Conservation (phyloP, 2,797 vertebrate species). For the Eospalax fontanierii region DNA sequence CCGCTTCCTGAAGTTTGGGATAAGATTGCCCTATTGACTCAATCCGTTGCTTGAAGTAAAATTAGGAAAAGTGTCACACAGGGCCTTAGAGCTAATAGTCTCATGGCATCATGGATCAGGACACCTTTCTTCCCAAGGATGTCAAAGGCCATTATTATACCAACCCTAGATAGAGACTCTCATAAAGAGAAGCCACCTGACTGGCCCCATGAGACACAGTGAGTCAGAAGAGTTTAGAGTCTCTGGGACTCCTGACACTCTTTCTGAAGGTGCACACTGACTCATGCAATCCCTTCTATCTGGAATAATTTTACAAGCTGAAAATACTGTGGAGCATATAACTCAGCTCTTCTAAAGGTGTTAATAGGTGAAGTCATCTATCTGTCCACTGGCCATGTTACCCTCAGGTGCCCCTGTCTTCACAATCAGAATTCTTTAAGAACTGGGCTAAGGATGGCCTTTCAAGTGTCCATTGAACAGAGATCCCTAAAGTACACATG, state of each 20-base stretch:
- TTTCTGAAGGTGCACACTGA: constrained; percentile 72
- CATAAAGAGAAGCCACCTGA: constrained; percentile 76
- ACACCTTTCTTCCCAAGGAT: constrained; percentile 65
- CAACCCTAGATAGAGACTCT: constrained; percentile 72
- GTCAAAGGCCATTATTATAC: constrained; percentile 75
- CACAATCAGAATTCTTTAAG: constrained; percentile 43
- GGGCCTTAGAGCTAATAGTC: not conserved
- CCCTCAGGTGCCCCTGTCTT: not conserved
- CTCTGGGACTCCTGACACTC: constrained; percentile 59
- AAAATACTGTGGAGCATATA: constrained; percentile 39
- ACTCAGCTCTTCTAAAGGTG: constrained; percentile 26
- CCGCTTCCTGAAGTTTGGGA: constrained; percentile 63
- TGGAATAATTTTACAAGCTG: constrained; percentile 63
- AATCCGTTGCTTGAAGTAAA: constrained; percentile 40
- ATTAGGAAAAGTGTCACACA: constrained; percentile 61
- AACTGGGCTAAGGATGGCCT: not conserved
- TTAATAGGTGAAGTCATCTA: not conserved
- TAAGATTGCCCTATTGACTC: constrained; percentile 66
- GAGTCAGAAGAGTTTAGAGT: constrained; percentile 81
- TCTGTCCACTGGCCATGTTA: not conserved
- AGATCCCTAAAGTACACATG: not conserved
- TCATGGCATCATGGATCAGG: constrained; percentile 62
- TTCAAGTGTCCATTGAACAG: not conserved
- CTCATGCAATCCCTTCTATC: constrained; percentile 69
- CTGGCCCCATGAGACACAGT: constrained; percentile 46